phyloP scores from a whole-genome alignment of 2,888 invertebrate species.

The Nysson spinosus region DNA sequence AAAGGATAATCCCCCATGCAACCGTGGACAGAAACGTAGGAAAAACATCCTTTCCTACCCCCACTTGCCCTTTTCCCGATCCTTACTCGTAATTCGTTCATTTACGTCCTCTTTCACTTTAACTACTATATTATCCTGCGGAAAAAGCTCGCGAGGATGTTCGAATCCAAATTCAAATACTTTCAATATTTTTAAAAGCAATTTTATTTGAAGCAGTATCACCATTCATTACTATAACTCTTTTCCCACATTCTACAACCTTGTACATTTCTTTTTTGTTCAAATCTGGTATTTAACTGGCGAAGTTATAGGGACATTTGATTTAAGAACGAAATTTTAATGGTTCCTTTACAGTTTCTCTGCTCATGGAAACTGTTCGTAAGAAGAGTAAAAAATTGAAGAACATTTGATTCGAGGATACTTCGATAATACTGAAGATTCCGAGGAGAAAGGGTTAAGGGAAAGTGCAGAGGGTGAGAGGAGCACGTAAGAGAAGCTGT shows the following conservation, averaged over 20 bases:
- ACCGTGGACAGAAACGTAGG: constrained; percentile 29
- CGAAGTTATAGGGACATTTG: no score
- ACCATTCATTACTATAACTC: no score
- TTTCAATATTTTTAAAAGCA: no score
- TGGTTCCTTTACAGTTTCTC: no score
- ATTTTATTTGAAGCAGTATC: no score
- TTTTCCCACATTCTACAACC: no score
- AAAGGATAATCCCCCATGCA: constrained; percentile 50
- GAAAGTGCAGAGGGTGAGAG: background rate
- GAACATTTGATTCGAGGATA: constrained; percentile 7
- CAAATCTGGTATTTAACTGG: no score
- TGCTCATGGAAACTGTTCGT: background rate
- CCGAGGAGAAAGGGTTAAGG: constrained; percentile 5
- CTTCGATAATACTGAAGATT: background rate
- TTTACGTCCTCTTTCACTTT: constrained; percentile 48
- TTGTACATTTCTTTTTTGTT: no score
- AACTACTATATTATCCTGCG: no score
- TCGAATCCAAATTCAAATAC: no score
- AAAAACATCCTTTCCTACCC: constrained; percentile 35
- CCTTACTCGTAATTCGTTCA: constrained; percentile 46
- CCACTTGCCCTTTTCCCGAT: background rate
- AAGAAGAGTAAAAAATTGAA: background rate
- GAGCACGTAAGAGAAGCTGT: constrained; percentile 3
- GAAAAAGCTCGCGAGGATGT: no score
- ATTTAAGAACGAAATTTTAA: no score